These are phyloP conservation scores for Liodrosophila aerea DNA, from an alignment of 2,888 invertebrate genomes.

Conservation along the genomic window DNA sequence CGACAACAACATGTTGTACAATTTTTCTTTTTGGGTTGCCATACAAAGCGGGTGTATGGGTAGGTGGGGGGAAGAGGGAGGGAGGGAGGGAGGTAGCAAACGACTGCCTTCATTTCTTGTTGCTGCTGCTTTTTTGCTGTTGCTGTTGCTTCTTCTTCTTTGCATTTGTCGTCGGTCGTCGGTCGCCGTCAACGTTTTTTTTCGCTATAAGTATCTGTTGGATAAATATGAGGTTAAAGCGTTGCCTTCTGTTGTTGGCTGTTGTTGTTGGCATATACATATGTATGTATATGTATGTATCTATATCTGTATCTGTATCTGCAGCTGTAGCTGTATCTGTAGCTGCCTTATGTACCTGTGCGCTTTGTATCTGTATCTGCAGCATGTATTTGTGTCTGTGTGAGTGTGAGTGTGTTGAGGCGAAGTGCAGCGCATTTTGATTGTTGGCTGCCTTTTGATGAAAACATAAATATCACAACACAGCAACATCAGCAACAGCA, in stretches of 20 bases:
- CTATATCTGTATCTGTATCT: conserved; percentile 50
- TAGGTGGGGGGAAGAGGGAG: background rate
- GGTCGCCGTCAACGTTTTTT: conserved; percentile 59
- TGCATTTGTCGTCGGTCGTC: conserved; percentile 59
- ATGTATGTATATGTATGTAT: conserved; percentile 40
- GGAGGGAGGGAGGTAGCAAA: conserved; percentile 3
- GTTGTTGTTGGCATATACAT: conserved; percentile 22
- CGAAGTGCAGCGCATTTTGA: conserved; percentile 75
- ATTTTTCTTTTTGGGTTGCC: conserved; percentile 57
- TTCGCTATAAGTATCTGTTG: conserved; percentile 78
- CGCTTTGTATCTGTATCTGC: conserved; percentile 30
- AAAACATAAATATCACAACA: conserved; percentile 77
- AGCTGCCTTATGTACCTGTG: conserved; percentile 45
- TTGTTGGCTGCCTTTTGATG: conserved; percentile 77
- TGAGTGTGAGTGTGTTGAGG: conserved; percentile 40
- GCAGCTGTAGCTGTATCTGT: conserved; percentile 23
- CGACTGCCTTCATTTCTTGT: conserved; percentile 67
- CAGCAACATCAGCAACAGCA: conserved; percentile 28
- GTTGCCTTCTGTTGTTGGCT: conserved; percentile 73
- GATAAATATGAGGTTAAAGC: conserved; percentile 82
- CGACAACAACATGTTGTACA: conserved; percentile 45
- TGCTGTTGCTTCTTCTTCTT: conserved; percentile 21
- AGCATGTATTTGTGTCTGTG: conserved; percentile 17
- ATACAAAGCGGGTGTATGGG: conserved; percentile 28
- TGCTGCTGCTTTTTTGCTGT: conserved; percentile 22